phyloP scores from a whole-genome alignment of 2,113 vertebrate genomes.

The Conger conger region DNA sequence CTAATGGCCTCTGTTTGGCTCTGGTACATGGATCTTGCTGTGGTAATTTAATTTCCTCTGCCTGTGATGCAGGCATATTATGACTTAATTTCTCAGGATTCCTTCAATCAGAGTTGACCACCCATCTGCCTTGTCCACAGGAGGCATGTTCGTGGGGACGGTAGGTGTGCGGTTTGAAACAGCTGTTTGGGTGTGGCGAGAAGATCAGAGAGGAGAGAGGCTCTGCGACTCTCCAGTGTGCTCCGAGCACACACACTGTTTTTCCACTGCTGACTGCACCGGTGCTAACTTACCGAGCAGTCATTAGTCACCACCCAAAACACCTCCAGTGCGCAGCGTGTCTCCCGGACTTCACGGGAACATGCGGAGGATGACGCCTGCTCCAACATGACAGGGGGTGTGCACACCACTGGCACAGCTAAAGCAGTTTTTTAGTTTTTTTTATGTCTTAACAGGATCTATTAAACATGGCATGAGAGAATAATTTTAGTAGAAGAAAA shows the following conservation, averaged over 20 bases:
- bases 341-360: conserved; percentile 12
- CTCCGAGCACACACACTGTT: neutral
- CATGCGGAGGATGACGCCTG: neutral
- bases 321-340: neutral
- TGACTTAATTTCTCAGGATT: neutral
- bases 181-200: neutral
- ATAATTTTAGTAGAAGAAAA: neutral
- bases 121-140: neutral
- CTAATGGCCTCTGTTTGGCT: conserved; percentile 3
- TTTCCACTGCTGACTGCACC: neutral
- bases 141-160: no score
- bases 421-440: no score
- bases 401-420: neutral
- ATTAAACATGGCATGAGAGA: neutral
- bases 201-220: neutral
- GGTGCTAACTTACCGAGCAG: neutral
- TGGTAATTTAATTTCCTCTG: neutral
- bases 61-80: neutral
- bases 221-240: conserved; percentile 16
- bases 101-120: neutral
- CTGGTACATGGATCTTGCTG: neutral
- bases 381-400: neutral
- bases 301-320: conserved; percentile 6
- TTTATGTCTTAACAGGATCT: neutral
- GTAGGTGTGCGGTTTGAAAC: neutral